A percentile compares a stretch with the other conserved stretches of the same genome.
Evolutionary conservation across 2,888 invertebrate species (phyloP).

Genomic region (Clitarchus hookeri): DNA sequence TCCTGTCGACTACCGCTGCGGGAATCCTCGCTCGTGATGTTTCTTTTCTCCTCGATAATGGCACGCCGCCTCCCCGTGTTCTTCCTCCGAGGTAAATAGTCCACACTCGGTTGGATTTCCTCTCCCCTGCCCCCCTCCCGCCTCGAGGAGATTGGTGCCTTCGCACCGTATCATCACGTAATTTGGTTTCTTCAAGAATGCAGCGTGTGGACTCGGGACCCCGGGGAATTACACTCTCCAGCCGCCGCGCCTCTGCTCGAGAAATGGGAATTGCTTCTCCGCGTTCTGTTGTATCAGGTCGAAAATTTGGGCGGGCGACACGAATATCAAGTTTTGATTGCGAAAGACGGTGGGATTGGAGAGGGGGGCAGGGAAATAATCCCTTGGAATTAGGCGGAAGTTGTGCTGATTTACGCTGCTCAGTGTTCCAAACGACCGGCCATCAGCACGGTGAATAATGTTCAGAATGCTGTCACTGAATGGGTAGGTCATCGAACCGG

Average conservation of each 20-base stretch:
- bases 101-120: not conserved
- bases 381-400: too few relatives aligned
- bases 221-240: not conserved
- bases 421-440: too few relatives aligned
- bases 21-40: not conserved
- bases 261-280: not conserved
- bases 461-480: too few relatives aligned
- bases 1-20: not conserved
- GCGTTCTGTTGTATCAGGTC: not conserved
- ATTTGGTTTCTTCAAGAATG: slow-evolving; percentile 11
- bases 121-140: not conserved
- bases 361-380: too few relatives aligned
- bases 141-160: not conserved
- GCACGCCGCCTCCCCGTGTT: not conserved
- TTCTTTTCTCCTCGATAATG: not conserved
- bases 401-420: too few relatives aligned
- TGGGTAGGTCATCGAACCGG: too few relatives aligned
- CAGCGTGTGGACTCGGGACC: not conserved
- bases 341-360: too few relatives aligned
- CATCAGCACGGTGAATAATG: too few relatives aligned
- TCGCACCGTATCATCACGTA: slow-evolving; percentile 14
- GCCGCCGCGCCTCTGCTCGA: not conserved
- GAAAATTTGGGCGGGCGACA: not conserved
- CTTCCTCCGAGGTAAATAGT: not conserved
- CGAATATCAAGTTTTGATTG: not conserved